These are phyloP conservation scores for Thalassophryne amazonica DNA, from an alignment of 2,797 vertebrate species.

Conservation along the genomic window DNA sequence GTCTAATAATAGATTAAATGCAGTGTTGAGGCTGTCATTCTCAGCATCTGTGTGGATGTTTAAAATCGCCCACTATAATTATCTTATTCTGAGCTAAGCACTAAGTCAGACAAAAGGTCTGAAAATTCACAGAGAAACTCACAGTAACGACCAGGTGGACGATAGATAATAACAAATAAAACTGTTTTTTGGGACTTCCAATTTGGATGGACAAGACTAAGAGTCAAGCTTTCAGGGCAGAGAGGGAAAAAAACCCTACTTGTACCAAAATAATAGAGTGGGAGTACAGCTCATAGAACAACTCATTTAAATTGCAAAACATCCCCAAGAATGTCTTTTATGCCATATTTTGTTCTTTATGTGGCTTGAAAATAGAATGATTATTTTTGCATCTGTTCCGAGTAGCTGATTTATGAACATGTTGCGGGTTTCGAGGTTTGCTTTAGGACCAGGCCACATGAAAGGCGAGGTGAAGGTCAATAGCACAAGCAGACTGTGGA, in stretches of 20 bases:
- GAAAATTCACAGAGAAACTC: too few relatives aligned
- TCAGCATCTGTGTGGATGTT: too few relatives aligned
- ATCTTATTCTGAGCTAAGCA: too few relatives aligned
- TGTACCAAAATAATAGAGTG: conserved; percentile 6
- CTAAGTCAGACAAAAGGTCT: too few relatives aligned
- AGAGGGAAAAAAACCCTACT: conserved; percentile 2
- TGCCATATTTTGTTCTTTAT: conserved; percentile 25
- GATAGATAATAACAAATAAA: too few relatives aligned
- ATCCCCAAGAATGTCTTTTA: conserved; percentile 8
- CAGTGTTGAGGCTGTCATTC: too few relatives aligned
- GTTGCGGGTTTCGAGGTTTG: conserved; percentile 63
- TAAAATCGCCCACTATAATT: too few relatives aligned
- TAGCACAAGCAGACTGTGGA: conserved; percentile 47
- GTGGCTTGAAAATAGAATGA: conserved; percentile 22
- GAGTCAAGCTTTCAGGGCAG: too few relatives aligned
- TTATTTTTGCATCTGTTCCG: conserved; percentile 24
- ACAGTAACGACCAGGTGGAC: too few relatives aligned
- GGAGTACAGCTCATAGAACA: background rate
- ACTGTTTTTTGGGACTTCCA: too few relatives aligned
- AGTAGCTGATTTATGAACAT: conserved; percentile 59
- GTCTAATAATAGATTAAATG: too few relatives aligned
- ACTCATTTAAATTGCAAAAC: conserved; percentile 28
- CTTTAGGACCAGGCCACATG: conserved; percentile 56
- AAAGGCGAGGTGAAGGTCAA: conserved; percentile 62
- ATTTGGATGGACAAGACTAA: too few relatives aligned